Evolutionary conservation across 2,797 vertebrate genomes (phyloP).

Genomic region (Lophotriccus pileatus): DNA sequence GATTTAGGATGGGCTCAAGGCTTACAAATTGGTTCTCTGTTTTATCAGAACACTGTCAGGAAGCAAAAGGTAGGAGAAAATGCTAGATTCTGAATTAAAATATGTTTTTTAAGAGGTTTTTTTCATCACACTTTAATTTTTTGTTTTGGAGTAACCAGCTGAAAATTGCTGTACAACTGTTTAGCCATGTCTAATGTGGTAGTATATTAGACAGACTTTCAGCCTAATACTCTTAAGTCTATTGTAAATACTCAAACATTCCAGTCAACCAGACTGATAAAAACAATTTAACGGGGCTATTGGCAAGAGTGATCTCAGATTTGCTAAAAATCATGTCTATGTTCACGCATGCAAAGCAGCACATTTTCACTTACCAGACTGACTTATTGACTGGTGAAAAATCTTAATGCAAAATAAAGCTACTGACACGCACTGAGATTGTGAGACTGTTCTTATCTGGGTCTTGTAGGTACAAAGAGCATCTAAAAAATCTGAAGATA

Average conservation of each 20-base stretch:
- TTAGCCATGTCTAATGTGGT: slow-evolving; percentile 71
- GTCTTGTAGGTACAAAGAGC: background rate
- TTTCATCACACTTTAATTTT: background rate
- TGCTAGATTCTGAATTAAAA: background rate
- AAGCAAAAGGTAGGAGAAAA: background rate
- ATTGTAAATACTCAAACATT: slow-evolving; percentile 73
- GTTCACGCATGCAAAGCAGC: slow-evolving; percentile 54
- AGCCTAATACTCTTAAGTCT: slow-evolving; percentile 70
- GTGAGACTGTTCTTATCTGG: background rate
- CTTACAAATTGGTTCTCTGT: background rate
- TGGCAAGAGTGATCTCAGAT: slow-evolving; percentile 69
- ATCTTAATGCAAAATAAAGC: slow-evolving; percentile 27
- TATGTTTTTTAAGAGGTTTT: background rate
- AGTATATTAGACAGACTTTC: slow-evolving; percentile 63
- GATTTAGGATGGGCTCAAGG: background rate
- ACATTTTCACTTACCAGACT: slow-evolving; percentile 57
- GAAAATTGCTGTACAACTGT: slow-evolving; percentile 55
- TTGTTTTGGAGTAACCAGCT: slow-evolving; percentile 21
- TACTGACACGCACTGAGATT: background rate
- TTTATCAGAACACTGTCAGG: background rate
- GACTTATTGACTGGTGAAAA: slow-evolving; percentile 27
- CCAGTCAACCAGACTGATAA: slow-evolving; percentile 77
- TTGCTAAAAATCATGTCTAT: slow-evolving; percentile 62
- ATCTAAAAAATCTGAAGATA: background rate
- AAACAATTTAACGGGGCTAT: slow-evolving; percentile 78